phyloP scores from a whole-genome alignment of 2,888 invertebrate genomes.

The Mimachlamys varia region DNA sequence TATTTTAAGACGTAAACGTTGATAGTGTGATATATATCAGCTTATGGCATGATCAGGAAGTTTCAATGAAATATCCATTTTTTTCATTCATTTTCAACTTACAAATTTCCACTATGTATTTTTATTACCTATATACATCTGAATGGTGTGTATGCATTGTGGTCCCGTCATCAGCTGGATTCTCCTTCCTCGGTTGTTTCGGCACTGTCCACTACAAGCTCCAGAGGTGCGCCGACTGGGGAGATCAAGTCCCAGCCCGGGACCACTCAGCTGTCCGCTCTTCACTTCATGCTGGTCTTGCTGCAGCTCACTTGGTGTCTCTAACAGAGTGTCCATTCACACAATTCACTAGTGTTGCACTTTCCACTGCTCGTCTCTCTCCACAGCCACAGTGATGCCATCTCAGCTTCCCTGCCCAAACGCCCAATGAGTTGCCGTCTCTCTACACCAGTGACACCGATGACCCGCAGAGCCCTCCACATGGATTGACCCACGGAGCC shows the following conservation, averaged over 20 bases:
- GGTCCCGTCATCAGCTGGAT: slow-evolving; percentile 48
- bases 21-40: too few relatives aligned
- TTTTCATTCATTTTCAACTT: too few relatives aligned
- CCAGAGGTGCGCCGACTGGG: slow-evolving; percentile 48
- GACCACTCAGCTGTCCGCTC: slow-evolving; percentile 46
- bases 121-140: slow-evolving; percentile 44
- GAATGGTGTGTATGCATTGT: slow-evolving; percentile 29
- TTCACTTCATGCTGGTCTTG: too few relatives aligned
- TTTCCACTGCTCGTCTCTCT: neutral
- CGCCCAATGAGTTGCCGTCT: slow-evolving; percentile 27
- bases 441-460: too few relatives aligned
- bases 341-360: too few relatives aligned
- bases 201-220: slow-evolving; percentile 51
- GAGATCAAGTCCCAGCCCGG: slow-evolving; percentile 47
- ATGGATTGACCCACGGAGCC: neutral
- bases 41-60: too few relatives aligned
- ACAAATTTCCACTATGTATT: too few relatives aligned
- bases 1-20: too few relatives aligned
- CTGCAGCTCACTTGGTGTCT: too few relatives aligned
- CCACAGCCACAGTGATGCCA: slow-evolving; percentile 37
- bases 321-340: too few relatives aligned
- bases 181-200: slow-evolving; percentile 48
- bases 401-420: slow-evolving; percentile 25
- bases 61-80: too few relatives aligned
- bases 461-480: neutral